These are phyloP conservation scores for Ctenicera cuprea DNA, from an alignment of 2,888 invertebrate species.

Conservation along the genomic window DNA sequence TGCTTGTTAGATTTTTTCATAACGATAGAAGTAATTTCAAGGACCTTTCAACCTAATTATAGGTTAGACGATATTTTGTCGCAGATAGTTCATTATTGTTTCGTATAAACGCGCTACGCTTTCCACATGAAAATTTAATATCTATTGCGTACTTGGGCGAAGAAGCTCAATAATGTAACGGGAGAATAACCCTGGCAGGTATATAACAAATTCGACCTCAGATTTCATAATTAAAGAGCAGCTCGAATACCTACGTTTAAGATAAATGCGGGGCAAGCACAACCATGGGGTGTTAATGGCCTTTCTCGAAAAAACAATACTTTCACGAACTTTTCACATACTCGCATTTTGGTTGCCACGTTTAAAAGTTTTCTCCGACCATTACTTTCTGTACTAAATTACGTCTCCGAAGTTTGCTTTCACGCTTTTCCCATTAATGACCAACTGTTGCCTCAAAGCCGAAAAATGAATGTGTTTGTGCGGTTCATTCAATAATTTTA, in stretches of 20 bases:
- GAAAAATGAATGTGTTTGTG: not conserved
- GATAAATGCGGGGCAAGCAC: not conserved
- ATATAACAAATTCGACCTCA: constrained; percentile 15
- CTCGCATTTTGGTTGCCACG: not conserved
- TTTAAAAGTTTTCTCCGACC: not conserved
- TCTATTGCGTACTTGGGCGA: constrained; percentile 7
- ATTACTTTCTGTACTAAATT: constrained; percentile 7
- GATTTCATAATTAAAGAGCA: constrained; percentile 19
- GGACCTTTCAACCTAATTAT: constrained; percentile 9
- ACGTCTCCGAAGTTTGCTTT: constrained; percentile 8
- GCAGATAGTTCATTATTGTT: constrained; percentile 8
- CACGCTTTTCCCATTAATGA: constrained; percentile 2
- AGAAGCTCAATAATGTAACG: constrained; percentile 19
- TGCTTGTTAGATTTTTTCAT: not conserved
- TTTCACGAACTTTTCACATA: not conserved
- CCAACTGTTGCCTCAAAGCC: constrained; percentile 10
- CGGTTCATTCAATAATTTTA: not conserved
- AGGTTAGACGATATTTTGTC: constrained; percentile 5
- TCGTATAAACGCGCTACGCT: constrained; percentile 7
- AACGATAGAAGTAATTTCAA: constrained; percentile 2
- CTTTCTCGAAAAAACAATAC: not conserved
- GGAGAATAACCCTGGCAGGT: constrained; percentile 3
- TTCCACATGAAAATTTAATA: constrained; percentile 23
- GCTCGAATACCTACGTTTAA: not conserved
- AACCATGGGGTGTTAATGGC: not conserved